These are phyloP conservation scores for Nipponia nippon DNA, from an alignment of 2,113 vertebrate genomes.

Conservation along the genomic window DNA sequence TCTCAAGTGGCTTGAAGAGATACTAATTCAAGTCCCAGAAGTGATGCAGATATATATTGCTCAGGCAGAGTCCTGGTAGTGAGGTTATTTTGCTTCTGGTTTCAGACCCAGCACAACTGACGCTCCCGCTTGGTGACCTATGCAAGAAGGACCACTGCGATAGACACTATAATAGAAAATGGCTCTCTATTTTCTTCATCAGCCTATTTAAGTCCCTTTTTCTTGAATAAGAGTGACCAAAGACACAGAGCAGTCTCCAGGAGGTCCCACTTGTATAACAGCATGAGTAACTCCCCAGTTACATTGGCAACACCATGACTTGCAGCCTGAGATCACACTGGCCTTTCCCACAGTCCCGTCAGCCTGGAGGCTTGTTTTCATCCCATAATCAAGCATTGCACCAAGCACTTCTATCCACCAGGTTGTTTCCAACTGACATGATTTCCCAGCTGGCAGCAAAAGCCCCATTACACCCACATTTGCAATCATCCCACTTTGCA, in stretches of 20 bases:
- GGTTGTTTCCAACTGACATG: background rate
- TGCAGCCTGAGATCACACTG: background rate
- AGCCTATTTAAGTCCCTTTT: background rate
- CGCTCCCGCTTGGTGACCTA: rapidly evolving
- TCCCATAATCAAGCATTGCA: rapidly evolving
- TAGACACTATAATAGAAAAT: background rate
- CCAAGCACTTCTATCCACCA: background rate
- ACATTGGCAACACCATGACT: background rate
- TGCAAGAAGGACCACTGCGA: background rate
- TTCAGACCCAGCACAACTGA: background rate
- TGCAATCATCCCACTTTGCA: background rate
- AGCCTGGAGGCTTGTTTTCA: background rate
- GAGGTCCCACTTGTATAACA: background rate
- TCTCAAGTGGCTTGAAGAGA: constrained; percentile 41
- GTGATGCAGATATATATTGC: background rate
- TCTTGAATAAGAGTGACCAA: background rate
- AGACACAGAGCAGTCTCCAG: background rate
- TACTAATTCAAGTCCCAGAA: background rate
- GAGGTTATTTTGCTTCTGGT: background rate
- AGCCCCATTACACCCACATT: background rate
- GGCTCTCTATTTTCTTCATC: background rate
- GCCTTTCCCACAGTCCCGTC: background rate
- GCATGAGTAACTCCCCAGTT: background rate
- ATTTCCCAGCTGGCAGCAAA: background rate
- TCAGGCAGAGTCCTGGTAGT: background rate